Base-by-base conservation (phyloP, 1,140 invertebrate species). In the Ceratina japonica region DNA sequence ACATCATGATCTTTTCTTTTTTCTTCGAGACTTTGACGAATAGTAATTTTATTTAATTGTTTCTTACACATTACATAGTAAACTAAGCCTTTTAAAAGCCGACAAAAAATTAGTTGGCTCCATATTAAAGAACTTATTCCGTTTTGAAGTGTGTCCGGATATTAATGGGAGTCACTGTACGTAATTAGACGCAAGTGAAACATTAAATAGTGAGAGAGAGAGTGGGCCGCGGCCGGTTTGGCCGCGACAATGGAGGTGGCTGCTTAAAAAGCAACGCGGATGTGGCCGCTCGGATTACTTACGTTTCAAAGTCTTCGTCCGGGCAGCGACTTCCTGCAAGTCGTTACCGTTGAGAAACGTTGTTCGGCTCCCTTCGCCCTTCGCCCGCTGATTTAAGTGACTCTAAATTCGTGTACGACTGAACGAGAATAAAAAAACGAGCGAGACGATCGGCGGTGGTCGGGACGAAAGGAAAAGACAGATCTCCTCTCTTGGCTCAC, bases 321-420 rank as follows among this genome's bases (percentile, higher is more conserved):
- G 68, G 58, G 56, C 44, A 68, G n/a, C 3, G 51, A 64, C 58
- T 80, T 75, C 76, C 82, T 52, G 44, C 20, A 44, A 3, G 37
- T 37, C 37, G 69, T 61, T 68, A 22, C 62, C 18, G 68, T 77
- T 59, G 44, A n/a, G 16, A 16, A 15, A 37, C 20, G 49, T 59
- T 68, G 22, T n/a, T n/a, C n/a, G n/a, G n/a, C n/a, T n/a, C n/a
- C n/a, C n/a, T 69, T 18, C n/a, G 22, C 12, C 64, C 31, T 75
- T 71, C 70, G 52, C n/a, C 65, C 76, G 75, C 79, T 84, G 80
- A 87, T 84, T 88, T 86, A 87, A 83, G 85, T 81, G 78, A 8
- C 81, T 88, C 81, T 86, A 88, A 83, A 87, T 86, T 80, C 81
- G 76, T 84, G 44, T 71, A 49, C 24, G 51, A 76, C 44, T 20